These are phyloP conservation scores for Synergus itoensis DNA, from an alignment of 2,888 invertebrate species.

Conservation along the genomic window DNA sequence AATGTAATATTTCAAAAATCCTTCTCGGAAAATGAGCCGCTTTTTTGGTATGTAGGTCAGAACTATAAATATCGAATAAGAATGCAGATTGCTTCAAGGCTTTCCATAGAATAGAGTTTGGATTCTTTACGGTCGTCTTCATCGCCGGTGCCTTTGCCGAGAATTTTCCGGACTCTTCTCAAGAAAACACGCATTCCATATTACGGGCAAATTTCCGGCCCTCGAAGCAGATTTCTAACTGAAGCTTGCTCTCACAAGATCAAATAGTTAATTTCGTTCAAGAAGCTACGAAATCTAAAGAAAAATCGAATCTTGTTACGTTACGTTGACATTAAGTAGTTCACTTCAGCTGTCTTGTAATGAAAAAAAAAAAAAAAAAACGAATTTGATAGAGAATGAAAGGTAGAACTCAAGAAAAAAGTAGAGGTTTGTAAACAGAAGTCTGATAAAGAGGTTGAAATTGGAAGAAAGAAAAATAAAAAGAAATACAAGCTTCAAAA, in stretches of 20 bases:
- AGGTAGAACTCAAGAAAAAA: not conserved
- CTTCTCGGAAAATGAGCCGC: not conserved
- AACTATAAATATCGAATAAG: slow-evolving; percentile 2
- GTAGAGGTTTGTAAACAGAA: not conserved
- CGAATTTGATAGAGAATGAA: not conserved
- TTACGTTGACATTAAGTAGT: slow-evolving; percentile 21
- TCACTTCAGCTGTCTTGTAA: slow-evolving; percentile 11
- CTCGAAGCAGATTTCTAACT: slow-evolving; percentile 29
- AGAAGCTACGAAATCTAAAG: slow-evolving; percentile 28
- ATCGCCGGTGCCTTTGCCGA: not conserved
- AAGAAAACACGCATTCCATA: slow-evolving; percentile 13
- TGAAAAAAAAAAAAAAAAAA: not conserved
- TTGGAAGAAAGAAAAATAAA: not conserved
- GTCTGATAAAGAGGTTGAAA: not conserved
- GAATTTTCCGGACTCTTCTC: slow-evolving; percentile 6
- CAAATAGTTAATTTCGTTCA: slow-evolving; percentile 35
- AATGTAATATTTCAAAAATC: not conserved
- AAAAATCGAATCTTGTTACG: slow-evolving; percentile 28
- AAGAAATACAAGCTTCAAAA: not conserved
- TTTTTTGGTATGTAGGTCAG: slow-evolving; percentile 1
- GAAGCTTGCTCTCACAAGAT: slow-evolving; percentile 35
- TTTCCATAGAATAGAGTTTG: not conserved
- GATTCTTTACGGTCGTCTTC: not conserved
- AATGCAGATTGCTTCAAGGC: slow-evolving; percentile 24
- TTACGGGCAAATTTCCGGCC: slow-evolving; percentile 8